Percentiles rank a stretch among this genome's conserved stretches.
Evolutionary conservation across 2,888 invertebrate species (phyloP).

Genomic region (Molanna angustata): DNA sequence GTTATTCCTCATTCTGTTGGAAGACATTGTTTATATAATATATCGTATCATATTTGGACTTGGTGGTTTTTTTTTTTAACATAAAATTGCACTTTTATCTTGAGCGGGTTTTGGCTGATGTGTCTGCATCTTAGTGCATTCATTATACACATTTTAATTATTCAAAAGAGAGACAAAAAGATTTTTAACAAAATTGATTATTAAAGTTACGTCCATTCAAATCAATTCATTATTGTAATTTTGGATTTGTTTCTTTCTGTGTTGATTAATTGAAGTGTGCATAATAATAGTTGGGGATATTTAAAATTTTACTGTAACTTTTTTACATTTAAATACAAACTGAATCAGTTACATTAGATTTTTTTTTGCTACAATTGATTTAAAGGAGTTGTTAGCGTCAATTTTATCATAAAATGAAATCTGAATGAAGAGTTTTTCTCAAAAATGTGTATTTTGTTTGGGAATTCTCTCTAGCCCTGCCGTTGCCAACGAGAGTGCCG

Average conservation of each 20-base stretch:
- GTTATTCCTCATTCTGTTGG: background rate
- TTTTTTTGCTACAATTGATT: too few species aligned
- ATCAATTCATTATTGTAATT: too few species aligned
- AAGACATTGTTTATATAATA: background rate
- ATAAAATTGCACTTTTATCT: conserved; percentile 27
- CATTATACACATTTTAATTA: conserved; percentile 2
- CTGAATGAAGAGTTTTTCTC: conserved; percentile 14
- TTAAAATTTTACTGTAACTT: too few species aligned
- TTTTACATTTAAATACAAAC: too few species aligned
- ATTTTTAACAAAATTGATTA: background rate
- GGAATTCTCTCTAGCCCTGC: conserved; percentile 27
- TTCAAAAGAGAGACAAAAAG: background rate
- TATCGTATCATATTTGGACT: conserved; percentile 15
- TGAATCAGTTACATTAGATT: too few species aligned
- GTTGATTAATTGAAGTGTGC: too few species aligned
- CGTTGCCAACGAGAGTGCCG: conserved; percentile 54
- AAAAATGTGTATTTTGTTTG: conserved; percentile 26
- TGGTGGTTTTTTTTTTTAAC: conserved; percentile 28
- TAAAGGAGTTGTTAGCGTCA: too few species aligned
- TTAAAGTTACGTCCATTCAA: too few species aligned
- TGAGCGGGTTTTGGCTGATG: conserved; percentile 36
- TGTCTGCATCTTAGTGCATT: conserved; percentile 59
- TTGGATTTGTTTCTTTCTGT: too few species aligned
- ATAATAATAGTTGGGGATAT: too few species aligned
- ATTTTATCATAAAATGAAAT: conserved; percentile 1